phyloP scores from a whole-genome alignment of 2,113 vertebrate species.

The Ciconia maguari region DNA sequence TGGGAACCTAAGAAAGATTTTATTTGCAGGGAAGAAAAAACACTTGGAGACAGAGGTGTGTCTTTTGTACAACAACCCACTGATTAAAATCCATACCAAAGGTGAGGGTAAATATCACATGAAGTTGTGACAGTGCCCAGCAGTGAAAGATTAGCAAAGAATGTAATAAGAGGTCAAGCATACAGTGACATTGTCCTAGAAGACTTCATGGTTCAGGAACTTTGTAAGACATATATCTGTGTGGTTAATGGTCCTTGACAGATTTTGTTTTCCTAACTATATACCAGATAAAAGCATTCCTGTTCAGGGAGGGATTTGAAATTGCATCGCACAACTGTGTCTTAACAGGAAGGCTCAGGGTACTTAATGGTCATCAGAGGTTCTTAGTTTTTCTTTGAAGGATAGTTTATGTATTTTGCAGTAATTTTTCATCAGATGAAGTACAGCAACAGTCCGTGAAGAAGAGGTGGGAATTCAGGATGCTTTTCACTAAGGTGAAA shows the following conservation, averaged over 20 bases:
- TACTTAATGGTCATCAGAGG: neutral
- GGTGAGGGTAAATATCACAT: neutral
- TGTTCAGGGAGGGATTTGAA: neutral
- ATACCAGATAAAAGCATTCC: fast-evolving
- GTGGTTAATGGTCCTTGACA: neutral
- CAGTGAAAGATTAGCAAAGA: neutral
- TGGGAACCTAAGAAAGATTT: neutral
- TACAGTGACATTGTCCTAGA: neutral
- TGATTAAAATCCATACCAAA: neutral
- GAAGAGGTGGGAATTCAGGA: neutral
- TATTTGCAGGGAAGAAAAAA: neutral
- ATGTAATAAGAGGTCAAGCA: neutral
- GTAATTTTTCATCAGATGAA: neutral
- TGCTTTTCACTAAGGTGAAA: neutral
- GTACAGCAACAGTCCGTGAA: neutral
- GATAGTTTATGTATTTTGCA: neutral
- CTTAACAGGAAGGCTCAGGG: neutral
- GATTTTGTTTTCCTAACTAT: neutral
- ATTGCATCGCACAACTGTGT: neutral
- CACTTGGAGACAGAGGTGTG: neutral
- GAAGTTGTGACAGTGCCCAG: neutral
- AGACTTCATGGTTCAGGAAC: neutral
- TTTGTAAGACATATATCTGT: neutral
- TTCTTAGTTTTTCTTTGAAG: neutral
- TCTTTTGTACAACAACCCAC: neutral